Base-by-base conservation (phyloP, 2,113 vertebrate genomes). In the Odocoileus virginianus region DNA sequence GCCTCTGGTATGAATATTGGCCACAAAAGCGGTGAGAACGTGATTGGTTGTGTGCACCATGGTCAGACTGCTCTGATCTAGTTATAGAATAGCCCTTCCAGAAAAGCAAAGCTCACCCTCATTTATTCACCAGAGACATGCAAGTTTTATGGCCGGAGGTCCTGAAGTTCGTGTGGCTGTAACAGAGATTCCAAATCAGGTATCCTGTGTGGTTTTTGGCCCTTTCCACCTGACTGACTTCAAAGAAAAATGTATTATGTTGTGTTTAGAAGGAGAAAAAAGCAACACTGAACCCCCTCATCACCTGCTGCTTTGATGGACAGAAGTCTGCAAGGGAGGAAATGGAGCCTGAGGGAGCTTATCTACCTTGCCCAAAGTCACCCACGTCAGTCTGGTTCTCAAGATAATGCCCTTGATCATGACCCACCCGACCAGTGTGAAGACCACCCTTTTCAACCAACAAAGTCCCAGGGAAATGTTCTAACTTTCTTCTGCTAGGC, bases 201-300 rank as follows among this genome's bases (percentile, higher is more conserved):
- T 9, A 28, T n/a, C 40, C 50, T 85, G 25, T 1, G 3, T 94
- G 92, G 16, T 33, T 92, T 91, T 76, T 64, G 25, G n/a, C 91
- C 60, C 87, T 92, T 97, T 96, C 94, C 55, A 94, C 92, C 58
- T 95, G 93, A 88, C 30, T 90, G 84, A 91, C 60, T 86, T 85
- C 92, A 55, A 95, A 95, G 85, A 89, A 86, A 90, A 91, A 25
- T 61, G 40, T 89, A 54, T 71, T 47, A 30, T 61, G 94, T 57
- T 83, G 87, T 92, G 54, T 67, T 23, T 94, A 50, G 87, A 55
- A 94, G 94, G 86, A 95, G 54, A 95, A 94, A n/a, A 89, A 86
- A 92, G 45, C 14, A 33, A 58, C 13, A 43, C 25, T 50, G 74
- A 64, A 83, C 45, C 7, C 33, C 88, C 14, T 30, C 2, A 7